Evolutionary conservation across 2,888 invertebrate genomes (phyloP).

Genomic region (Hyles lineata): DNA sequence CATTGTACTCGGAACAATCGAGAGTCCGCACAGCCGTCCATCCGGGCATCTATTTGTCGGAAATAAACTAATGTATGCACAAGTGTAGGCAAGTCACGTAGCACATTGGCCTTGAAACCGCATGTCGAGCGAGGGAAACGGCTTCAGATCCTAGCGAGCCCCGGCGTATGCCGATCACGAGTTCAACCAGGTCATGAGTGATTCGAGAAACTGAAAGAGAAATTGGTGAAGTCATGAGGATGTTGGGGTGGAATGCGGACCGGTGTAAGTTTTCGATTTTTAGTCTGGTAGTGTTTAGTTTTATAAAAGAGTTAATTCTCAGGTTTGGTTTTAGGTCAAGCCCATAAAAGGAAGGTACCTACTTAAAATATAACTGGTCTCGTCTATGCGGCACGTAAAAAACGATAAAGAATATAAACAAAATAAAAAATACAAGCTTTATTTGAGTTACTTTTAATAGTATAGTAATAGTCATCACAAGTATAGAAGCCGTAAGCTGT

Average conservation of each 20-base stretch:
- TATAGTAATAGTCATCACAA: no score
- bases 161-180: conserved; percentile 32
- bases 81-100: conserved; percentile 30
- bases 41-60: conserved; percentile 23
- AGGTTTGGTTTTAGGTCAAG: no score
- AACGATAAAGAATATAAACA: neutral
- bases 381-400: no score
- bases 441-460: no score
- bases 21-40: conserved; percentile 4
- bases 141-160: conserved; percentile 39
- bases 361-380: no score
- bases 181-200: conserved; percentile 37
- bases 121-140: conserved; percentile 46
- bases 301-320: neutral
- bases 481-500: no score
- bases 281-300: no score
- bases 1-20: neutral
- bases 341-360: no score
- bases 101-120: conserved; percentile 45
- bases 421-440: no score
- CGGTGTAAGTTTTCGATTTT: conserved; percentile 12
- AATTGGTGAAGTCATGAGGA: conserved; percentile 45
- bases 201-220: conserved; percentile 47
- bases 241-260: conserved; percentile 29
- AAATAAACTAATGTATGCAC: conserved; percentile 6